Percentiles rank a stretch among this genome's conserved stretches.
Evolutionary conservation across 2,113 vertebrate genomes (phyloP).

Genomic region (Crotalus helleri): DNA sequence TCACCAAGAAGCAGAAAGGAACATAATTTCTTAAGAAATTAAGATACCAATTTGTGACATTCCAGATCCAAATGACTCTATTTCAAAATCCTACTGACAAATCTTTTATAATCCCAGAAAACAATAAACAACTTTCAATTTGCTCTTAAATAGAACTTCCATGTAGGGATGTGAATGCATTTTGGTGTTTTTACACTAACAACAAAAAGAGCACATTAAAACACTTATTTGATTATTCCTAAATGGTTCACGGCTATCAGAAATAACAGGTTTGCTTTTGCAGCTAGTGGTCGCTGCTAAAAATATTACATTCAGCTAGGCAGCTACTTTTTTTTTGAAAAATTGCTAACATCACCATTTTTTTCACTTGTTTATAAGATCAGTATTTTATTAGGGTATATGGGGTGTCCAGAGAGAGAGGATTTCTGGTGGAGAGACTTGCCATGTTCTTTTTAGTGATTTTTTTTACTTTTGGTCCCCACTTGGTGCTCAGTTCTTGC

Average conservation of each 20-base stretch:
- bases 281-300: slow-evolving; percentile 18
- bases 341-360: neutral
- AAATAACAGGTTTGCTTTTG: slow-evolving; percentile 5
- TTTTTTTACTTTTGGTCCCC: neutral
- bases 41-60: neutral
- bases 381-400: slow-evolving; percentile 3
- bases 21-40: slow-evolving; percentile 6
- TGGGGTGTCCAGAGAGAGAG: neutral
- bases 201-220: slow-evolving; percentile 40
- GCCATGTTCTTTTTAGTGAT: neutral
- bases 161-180: slow-evolving; percentile 45
- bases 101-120: slow-evolving; percentile 27
- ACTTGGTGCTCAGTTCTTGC: neutral
- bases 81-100: neutral
- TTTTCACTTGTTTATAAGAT: neutral
- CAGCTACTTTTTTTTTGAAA: neutral
- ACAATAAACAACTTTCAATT: slow-evolving; percentile 32
- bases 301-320: slow-evolving; percentile 14
- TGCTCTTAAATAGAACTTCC: slow-evolving; percentile 12
- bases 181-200: slow-evolving; percentile 45
- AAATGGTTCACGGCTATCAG: slow-evolving; percentile 36
- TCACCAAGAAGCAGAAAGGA: neutral
- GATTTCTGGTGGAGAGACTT: neutral
- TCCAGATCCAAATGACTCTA: neutral
- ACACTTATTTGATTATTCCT: slow-evolving; percentile 46